Percentiles rank a stretch among this genome's conserved stretches.
Evolutionary conservation across 2,797 vertebrate genomes (phyloP).

Genomic region (Danio kyathit): DNA sequence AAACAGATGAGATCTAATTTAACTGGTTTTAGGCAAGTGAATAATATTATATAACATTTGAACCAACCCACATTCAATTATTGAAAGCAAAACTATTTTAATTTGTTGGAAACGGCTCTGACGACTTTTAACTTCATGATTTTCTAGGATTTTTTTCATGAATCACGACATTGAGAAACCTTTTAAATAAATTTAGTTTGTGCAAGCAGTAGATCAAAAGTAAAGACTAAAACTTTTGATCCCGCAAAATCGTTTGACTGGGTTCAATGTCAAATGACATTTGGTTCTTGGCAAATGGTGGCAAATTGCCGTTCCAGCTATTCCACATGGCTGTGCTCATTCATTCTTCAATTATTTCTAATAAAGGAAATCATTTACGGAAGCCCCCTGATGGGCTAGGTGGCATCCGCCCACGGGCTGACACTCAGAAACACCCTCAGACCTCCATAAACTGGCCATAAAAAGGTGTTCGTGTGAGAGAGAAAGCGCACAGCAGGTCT

Average conservation of each 20-base stretch:
- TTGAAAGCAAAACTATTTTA: too few species aligned
- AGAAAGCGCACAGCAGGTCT: conserved; percentile 27
- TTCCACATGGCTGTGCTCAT: background rate
- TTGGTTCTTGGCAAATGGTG: background rate
- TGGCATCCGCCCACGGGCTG: background rate
- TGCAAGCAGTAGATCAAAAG: background rate
- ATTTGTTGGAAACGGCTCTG: too few species aligned
- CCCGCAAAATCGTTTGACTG: background rate
- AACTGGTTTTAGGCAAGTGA: too few species aligned
- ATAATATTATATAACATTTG: too few species aligned
- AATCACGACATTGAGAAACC: too few species aligned
- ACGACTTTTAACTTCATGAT: too few species aligned
- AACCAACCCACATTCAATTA: too few species aligned
- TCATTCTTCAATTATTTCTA: conserved; percentile 17
- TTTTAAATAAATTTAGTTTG: background rate
- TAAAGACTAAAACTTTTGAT: background rate
- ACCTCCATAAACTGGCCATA: background rate
- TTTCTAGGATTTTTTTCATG: too few species aligned
- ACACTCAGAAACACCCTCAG: conserved; percentile 11
- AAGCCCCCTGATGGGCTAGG: background rate
- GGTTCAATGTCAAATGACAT: background rate
- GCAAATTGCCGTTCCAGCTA: background rate
- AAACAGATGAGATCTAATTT: too few species aligned
- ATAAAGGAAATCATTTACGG: background rate
- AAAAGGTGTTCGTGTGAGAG: conserved; percentile 9